A percentile compares a stretch with the other conserved stretches of the same genome.
These are phyloP conservation scores for Lipophrys pholis DNA, from an alignment of 2,113 vertebrate species.

Conservation along the genomic window DNA sequence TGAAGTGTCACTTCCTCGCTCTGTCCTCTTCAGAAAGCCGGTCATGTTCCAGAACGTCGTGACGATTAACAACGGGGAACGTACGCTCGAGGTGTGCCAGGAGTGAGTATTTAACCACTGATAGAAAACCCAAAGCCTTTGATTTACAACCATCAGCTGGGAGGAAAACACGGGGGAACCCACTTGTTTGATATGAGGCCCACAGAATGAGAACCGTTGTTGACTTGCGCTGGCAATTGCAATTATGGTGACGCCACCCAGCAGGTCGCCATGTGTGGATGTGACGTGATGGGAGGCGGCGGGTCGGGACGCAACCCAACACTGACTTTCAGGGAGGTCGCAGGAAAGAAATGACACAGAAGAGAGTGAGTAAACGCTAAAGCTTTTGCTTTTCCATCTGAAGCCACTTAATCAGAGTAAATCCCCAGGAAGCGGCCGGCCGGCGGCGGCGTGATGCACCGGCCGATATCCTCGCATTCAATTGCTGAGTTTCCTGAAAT, in stretches of 20 bases:
- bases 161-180: no score
- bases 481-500: conserved; percentile 66
- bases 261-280: conserved; percentile 41
- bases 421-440: conserved; percentile 38
- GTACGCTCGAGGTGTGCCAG: conserved; percentile 30
- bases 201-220: conserved; percentile 51
- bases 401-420: conserved; percentile 67
- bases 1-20: conserved; percentile 42
- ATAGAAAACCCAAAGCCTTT: no score
- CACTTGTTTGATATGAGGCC: conserved; percentile 37
- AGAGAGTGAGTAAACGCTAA: conserved; percentile 56
- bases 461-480: conserved; percentile 46
- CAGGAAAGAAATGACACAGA: conserved; percentile 49
- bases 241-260: conserved; percentile 62
- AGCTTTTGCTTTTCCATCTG: conserved; percentile 52
- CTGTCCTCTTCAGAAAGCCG: conserved; percentile 28
- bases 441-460: conserved; percentile 28
- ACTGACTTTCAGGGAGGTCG: conserved; percentile 34
- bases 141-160: no score
- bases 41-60: conserved; percentile 39
- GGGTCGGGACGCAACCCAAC: neutral
- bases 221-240: conserved; percentile 54
- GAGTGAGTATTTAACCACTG: conserved; percentile 15
- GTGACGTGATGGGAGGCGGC: conserved; percentile 13
- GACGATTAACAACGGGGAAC: conserved; percentile 36